phyloP scores from a whole-genome alignment of 1,140 invertebrate genomes.

The Trichonephila inaurata region DNA sequence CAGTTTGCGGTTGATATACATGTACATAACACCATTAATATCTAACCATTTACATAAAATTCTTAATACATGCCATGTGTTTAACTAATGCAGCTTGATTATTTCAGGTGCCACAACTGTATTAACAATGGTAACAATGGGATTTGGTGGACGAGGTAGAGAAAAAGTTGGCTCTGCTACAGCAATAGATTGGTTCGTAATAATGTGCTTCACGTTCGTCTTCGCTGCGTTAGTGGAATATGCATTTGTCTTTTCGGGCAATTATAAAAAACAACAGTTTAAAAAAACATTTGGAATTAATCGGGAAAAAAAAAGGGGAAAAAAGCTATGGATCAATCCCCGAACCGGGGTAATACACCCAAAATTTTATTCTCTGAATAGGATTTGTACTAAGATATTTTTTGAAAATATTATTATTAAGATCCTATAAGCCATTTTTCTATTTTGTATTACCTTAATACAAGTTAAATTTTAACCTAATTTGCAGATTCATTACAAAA shows the following conservation, averaged over 20 bases:
- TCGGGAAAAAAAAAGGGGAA: conserved; percentile 79
- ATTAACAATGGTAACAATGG: conserved; percentile 84
- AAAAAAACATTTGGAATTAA: conserved; percentile 78
- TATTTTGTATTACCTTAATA: no score
- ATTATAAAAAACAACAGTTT: conserved; percentile 80
- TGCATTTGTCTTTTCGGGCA: conserved; percentile 85
- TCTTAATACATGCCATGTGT: no score
- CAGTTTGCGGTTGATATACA: no score
- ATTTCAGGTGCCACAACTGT: conserved; percentile 84
- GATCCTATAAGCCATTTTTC: no score
- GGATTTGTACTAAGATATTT: no score
- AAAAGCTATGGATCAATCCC: conserved; percentile 77
- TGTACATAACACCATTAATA: no score
- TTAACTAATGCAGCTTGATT: background rate
- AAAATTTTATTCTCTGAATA: no score
- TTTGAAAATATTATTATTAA: no score
- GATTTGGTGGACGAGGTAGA: conserved; percentile 83
- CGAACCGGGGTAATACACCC: conserved; percentile 46
- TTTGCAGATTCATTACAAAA: no score
- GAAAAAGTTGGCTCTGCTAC: conserved; percentile 85
- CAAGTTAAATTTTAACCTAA: no score
- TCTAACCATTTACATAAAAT: no score
- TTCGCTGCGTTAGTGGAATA: conserved; percentile 85
- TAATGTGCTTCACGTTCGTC: conserved; percentile 84
- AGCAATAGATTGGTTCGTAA: conserved; percentile 85